phyloP scores from a whole-genome alignment of 2,888 invertebrate genomes.

The Eremobia ochroleuca region DNA sequence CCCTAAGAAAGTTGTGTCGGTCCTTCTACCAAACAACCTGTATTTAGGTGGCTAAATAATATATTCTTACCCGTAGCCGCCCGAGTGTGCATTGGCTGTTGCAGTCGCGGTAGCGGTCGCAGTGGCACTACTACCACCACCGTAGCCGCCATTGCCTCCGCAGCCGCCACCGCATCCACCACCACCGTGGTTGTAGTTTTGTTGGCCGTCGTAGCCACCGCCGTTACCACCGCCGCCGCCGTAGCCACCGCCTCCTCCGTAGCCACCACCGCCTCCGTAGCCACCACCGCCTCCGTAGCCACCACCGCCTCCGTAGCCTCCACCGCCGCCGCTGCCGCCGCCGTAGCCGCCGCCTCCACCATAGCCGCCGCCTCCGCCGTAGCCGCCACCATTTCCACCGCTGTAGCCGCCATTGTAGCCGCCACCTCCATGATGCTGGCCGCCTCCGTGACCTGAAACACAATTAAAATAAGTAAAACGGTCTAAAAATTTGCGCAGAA shows the following conservation, averaged over 20 bases:
- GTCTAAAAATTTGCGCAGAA: neutral
- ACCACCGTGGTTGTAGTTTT: slow-evolving; percentile 35
- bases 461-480: slow-evolving; percentile 15
- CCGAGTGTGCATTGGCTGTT: slow-evolving; percentile 44
- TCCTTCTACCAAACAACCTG: no score
- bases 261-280: slow-evolving; percentile 54
- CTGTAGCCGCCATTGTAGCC: slow-evolving; percentile 32
- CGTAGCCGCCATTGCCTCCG: slow-evolving; percentile 53
- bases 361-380: slow-evolving; percentile 57
- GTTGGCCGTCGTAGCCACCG: slow-evolving; percentile 48
- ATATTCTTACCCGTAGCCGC: slow-evolving; percentile 54
- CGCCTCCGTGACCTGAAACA: slow-evolving; percentile 36
- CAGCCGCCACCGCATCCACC: slow-evolving; percentile 52
- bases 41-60: neutral
- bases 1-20: no score
- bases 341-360: slow-evolving; percentile 66
- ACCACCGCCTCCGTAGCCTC: slow-evolving; percentile 23
- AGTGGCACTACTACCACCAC: slow-evolving; percentile 61
- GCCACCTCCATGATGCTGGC: slow-evolving; percentile 44
- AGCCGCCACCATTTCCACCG: slow-evolving; percentile 41
- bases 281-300: neutral
- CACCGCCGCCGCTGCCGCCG: slow-evolving; percentile 51
- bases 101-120: slow-evolving; percentile 76
- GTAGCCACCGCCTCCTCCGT: slow-evolving; percentile 62
- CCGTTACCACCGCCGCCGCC: slow-evolving; percentile 58